These are phyloP conservation scores for Erythrocercus mccallii DNA, from an alignment of 2,113 vertebrate genomes.

Conservation along the genomic window DNA sequence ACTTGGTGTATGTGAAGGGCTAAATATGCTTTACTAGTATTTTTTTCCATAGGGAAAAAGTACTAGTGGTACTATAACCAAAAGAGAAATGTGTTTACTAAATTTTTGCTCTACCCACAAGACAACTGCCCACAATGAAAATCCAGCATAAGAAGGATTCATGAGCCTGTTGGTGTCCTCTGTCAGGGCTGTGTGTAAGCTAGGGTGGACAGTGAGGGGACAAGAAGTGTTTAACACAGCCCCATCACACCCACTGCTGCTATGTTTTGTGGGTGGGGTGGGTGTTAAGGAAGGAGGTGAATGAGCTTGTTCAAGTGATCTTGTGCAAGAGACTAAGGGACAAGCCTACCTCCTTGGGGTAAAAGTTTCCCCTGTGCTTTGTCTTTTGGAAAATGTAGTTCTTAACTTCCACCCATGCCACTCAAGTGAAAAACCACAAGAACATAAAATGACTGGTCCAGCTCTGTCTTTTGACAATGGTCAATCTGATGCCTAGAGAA, in stretches of 20 bases:
- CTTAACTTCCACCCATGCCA: background rate
- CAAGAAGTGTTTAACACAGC: background rate
- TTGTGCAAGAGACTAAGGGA: background rate
- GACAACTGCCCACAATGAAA: background rate
- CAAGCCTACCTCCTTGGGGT: background rate
- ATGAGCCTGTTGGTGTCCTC: background rate
- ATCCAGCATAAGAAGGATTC: background rate
- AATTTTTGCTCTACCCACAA: background rate
- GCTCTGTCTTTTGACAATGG: background rate
- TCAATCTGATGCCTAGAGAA: background rate
- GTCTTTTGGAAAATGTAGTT: background rate
- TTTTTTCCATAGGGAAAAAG: background rate
- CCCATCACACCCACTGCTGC: background rate
- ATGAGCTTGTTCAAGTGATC: background rate
- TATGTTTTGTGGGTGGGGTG: background rate
- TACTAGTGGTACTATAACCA: background rate
- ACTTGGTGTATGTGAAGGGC: background rate
- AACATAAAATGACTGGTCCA: background rate
- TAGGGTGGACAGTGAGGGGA: background rate
- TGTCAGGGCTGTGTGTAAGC: rapidly evolving
- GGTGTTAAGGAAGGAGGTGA: background rate
- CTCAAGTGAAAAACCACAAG: background rate
- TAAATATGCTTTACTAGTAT: background rate
- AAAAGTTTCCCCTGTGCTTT: background rate
- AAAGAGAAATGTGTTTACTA: background rate